These are phyloP conservation scores for Pseudomyrmex flavicornis DNA, from an alignment of 1,140 invertebrate species.

Conservation along the genomic window DNA sequence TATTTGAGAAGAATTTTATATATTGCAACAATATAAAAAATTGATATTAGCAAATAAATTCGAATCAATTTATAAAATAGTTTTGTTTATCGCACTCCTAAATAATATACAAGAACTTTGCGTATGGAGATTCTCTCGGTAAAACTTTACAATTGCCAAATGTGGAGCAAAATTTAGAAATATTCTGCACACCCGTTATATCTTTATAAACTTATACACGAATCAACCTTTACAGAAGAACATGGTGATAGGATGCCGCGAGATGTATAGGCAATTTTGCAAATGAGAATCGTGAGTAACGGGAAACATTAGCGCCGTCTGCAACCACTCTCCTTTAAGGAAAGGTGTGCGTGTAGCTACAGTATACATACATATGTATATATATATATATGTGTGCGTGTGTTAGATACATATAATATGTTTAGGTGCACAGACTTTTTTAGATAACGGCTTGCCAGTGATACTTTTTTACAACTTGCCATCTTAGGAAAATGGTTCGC, in stretches of 20 bases:
- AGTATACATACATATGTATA: conserved; percentile 25
- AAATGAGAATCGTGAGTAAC: conserved; percentile 85
- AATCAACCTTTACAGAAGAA: conserved; percentile 76
- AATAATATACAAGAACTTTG: background rate
- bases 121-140: background rate
- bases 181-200: conserved; percentile 76
- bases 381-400: too few species aligned
- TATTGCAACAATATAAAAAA: background rate
- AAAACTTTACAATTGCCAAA: background rate
- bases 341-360: conserved; percentile 40
- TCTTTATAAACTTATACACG: conserved; percentile 65
- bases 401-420: conserved; percentile 51
- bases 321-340: conserved; percentile 47
- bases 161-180: conserved; percentile 23
- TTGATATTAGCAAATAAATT: background rate
- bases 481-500: conserved; percentile 52
- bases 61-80: conserved; percentile 16
- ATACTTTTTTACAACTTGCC: conserved; percentile 68
- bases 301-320: conserved; percentile 82
- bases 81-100: background rate
- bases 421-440: conserved; percentile 65
- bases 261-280: conserved; percentile 85
- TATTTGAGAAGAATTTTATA: too few species aligned
- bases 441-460: conserved; percentile 70
- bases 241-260: conserved; percentile 81